These are phyloP conservation scores for Acanthaster planci DNA, from an alignment of 35 echinoderm and acorn worm genomes.

Conservation along the genomic window DNA sequence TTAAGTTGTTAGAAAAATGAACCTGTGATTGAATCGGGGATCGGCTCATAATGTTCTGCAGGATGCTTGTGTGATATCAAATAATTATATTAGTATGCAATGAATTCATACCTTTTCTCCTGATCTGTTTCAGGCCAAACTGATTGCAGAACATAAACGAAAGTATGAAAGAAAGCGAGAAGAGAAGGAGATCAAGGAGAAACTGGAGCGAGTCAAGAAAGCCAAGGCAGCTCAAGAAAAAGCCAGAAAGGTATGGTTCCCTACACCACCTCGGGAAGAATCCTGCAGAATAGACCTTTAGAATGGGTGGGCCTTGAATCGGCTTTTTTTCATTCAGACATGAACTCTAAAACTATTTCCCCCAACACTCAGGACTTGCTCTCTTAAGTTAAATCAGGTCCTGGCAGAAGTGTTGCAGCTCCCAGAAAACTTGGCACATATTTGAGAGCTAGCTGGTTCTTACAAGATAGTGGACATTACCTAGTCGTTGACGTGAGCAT, in stretches of 20 bases:
- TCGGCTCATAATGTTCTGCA: not conserved
- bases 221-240: conserved; percentile 89
- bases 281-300: not conserved
- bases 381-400: too few relatives aligned
- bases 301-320: not conserved
- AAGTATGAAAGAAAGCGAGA: conserved; percentile 90
- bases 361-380: too few relatives aligned
- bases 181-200: conserved; percentile 79
- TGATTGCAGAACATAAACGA: conserved; percentile 84
- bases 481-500: too few relatives aligned
- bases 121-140: conserved; percentile 76
- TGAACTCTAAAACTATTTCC: too few relatives aligned
- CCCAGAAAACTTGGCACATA: too few relatives aligned
- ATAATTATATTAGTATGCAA: too few relatives aligned
- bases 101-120: conserved; percentile 9
- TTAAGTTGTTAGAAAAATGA: not conserved
- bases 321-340: too few relatives aligned
- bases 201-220: conserved; percentile 70
- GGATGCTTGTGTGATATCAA: not conserved
- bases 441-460: too few relatives aligned
- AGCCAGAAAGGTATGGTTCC: conserved; percentile 73
- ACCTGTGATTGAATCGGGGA: not conserved
- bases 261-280: not conserved
- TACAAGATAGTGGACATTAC: too few relatives aligned
- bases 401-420: too few relatives aligned